Evolutionary conservation across 1,140 invertebrate genomes (phyloP).

Genomic region (Drosophila nannoptera): DNA sequence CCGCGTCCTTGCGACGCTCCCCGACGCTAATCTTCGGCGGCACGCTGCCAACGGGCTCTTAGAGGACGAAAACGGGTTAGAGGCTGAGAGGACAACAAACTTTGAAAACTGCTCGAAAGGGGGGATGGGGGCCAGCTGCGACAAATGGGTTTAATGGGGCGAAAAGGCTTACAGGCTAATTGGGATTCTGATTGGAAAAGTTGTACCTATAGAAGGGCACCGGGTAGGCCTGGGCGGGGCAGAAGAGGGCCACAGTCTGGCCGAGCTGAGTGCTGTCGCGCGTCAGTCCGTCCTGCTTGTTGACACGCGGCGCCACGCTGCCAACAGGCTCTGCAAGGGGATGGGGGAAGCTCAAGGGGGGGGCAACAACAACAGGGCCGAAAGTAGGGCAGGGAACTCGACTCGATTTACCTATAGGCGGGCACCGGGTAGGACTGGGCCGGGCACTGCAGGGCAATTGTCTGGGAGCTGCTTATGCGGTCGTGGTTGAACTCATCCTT

Average conservation of each 20-base stretch:
- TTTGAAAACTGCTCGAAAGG: constrained; percentile 62
- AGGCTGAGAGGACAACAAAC: constrained; percentile 13
- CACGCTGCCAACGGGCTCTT: constrained; percentile 86
- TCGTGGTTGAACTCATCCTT: constrained; percentile 86
- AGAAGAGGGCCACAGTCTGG: constrained; percentile 81
- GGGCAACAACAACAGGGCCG: not conserved
- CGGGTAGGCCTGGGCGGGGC: constrained; percentile 85
- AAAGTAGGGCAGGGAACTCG: constrained; percentile 28
- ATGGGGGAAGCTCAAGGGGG: not conserved
- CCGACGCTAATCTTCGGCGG: constrained; percentile 83
- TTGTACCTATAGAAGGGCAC: constrained; percentile 83
- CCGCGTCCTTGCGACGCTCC: constrained; percentile 81
- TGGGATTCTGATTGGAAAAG: constrained; percentile 46
- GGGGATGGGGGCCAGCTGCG: constrained; percentile 2
- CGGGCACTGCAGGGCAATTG: constrained; percentile 82
- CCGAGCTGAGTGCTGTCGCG: constrained; percentile 53
- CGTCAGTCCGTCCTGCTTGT: constrained; percentile 82
- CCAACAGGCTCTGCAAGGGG: constrained; percentile 79
- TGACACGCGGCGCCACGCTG: constrained; percentile 84
- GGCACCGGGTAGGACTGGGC: constrained; percentile 85
- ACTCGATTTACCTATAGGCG: constrained; percentile 81
- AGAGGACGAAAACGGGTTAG: constrained; percentile 39
- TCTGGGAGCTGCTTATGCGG: constrained; percentile 65
- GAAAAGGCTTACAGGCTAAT: constrained; percentile 42
- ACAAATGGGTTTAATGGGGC: constrained; percentile 55